Evolutionary conservation across 2,113 vertebrate genomes (phyloP), one percentile per base, ranked within the genome.

Genomic region (Theristicus caerulescens): DNA sequence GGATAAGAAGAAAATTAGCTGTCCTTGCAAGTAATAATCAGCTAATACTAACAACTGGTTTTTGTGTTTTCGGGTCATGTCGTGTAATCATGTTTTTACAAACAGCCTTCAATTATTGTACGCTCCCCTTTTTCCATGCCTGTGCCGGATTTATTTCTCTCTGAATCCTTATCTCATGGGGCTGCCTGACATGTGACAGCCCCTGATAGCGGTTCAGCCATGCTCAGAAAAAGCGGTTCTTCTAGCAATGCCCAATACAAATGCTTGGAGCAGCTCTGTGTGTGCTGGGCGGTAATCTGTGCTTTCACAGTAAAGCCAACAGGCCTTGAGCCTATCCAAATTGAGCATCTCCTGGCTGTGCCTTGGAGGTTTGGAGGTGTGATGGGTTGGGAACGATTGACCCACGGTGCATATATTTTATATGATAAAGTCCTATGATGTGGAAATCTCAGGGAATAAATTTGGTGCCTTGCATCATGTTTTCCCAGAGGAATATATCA

Each of bases 401-500:
- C 65, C 57, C 40, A 22, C 3, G 1, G 77, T 82, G 44, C 44
- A 14, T 91, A 8, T 55, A 36, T 26, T 86, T 21, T 55, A 3
- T 36, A 9, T 46, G 67, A 65, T 69, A 38, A 82, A 76, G 70
- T 77, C 66, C 66, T 94, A 20, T 77, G 54, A 76, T 69, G 57
- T 90, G 81, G 89, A 94, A 96, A 90, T 95, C 77, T 82, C 61
- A 61, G 65, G 46, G 82, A 89, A 93, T 91, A 94, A 52, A 90
- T 94, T 72, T 88, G 47, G n/a, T 87, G 26, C 40, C 58, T 93
- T 80, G 44, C 57, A 29, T 77, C 9, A 0, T 69, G 66, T 66
- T 65, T 93, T 90, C 92, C 93, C 62, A 38, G 38, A 62, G 65
- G 86, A 80, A 40, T 79, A 17, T 40, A 64, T 82, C 52, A 76